Base-by-base conservation (phyloP, 2,797 vertebrate species). In the Gallirallus australis region DNA sequence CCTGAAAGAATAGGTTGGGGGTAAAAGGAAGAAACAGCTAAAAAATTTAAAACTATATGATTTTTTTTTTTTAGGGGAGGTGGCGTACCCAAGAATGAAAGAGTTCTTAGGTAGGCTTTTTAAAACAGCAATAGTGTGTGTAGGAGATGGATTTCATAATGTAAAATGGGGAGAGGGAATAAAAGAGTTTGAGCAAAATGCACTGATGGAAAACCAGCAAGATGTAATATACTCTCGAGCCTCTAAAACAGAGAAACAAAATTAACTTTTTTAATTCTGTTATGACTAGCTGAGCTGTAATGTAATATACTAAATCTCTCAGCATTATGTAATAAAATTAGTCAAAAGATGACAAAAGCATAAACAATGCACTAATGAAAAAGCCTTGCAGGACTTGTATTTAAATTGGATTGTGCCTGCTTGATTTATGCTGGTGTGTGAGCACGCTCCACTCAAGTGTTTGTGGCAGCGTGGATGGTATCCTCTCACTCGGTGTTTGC, bases 281-380 rank as follows among this genome's bases (percentile, higher is more conserved):
- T 93, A 71, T 80, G 94, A 92, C 79, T 92, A 89, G 65, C 90
- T 3, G 15, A 94, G 80, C 86, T 80, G 37, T 91, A 95, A 91
- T 78, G 56, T 72, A 91, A 64, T 81, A 47, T 5, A 92, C 68
- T 94, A 95, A 92, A 90, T 95, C 88, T 85, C 59, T 86, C 86
- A 82, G 93, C 63, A 19, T 95, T 95, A 89, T 85, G 61, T 94
- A 95, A 94, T 93, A 92, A 86, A 95, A 93, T 96, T 87, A 95
- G 90, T 95, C 75, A 87, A 93, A 96, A 95, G 57, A 92, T 95
- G 95, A 93, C 86, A 96, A 91, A 92, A 96, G 63, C 63, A 94
- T 94, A 93, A 96, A 88, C 89, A 87, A 57, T 69, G 47, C 47
- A n/a, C 66, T 95, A 96, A 93, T 95, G 90, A 95, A 93, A 95